Evolutionary conservation across 2,113 vertebrate species (phyloP).

Genomic region (Varanus komodoensis): DNA sequence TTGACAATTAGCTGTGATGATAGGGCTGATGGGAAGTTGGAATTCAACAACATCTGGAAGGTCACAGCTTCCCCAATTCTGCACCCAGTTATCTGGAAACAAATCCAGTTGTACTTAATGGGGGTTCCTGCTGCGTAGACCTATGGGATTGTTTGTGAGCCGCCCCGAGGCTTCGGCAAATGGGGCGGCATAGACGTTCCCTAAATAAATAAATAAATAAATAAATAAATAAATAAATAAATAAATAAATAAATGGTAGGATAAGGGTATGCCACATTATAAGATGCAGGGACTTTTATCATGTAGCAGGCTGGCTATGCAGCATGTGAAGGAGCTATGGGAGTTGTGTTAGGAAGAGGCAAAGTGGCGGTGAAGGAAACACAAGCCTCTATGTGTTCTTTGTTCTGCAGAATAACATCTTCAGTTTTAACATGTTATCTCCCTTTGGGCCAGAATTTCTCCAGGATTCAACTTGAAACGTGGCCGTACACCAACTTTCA

Average conservation of each 20-base stretch:
- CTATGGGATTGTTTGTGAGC: too few relatives aligned
- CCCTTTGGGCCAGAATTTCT: neutral
- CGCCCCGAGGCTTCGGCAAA: too few relatives aligned
- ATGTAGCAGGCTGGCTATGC: neutral
- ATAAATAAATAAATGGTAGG: too few relatives aligned
- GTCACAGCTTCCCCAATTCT: neutral
- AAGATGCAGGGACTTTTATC: neutral
- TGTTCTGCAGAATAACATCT: neutral
- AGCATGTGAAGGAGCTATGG: neutral
- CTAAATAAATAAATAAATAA: too few relatives aligned
- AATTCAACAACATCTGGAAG: neutral
- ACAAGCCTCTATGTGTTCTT: neutral
- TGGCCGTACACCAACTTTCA: conserved; percentile 35
- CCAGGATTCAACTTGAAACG: conserved; percentile 11
- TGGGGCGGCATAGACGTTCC: too few relatives aligned
- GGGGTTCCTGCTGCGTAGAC: too few relatives aligned
- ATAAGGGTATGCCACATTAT: neutral
- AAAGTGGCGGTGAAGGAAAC: neutral
- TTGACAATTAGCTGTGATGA: neutral
- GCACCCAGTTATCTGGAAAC: neutral
- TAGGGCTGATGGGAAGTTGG: neutral
- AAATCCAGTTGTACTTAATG: too few relatives aligned
- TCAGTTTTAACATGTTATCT: neutral
- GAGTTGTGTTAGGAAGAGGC: neutral
- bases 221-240: too few relatives aligned